Evolutionary conservation across 2,113 vertebrate genomes (phyloP).

Genomic region (Antechinus flavipes): DNA sequence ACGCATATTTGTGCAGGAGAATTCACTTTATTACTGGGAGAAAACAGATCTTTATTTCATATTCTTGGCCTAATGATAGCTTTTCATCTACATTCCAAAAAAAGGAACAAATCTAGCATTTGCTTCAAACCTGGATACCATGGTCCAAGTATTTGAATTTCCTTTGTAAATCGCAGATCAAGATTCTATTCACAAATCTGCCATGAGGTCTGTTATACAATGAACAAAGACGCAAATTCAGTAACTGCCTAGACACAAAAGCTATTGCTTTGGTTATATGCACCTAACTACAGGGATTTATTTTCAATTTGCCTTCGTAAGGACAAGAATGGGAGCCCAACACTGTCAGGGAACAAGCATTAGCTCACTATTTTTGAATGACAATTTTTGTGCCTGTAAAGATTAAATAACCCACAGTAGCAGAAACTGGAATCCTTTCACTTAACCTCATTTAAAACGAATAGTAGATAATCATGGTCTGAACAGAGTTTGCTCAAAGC

Average conservation of each 20-base stretch:
- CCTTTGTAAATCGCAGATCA: constrained; percentile 45
- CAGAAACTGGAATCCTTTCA: not conserved
- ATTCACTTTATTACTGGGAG: not conserved
- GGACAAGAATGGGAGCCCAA: constrained; percentile 32
- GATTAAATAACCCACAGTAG: constrained; percentile 43
- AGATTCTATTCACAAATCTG: constrained; percentile 48
- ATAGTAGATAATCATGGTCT: not conserved
- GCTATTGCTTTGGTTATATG: not conserved
- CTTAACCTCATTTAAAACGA: constrained; percentile 30
- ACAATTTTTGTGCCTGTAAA: constrained; percentile 58
- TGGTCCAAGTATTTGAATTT: constrained; percentile 26
- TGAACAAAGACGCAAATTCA: constrained; percentile 34
- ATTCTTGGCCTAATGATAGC: constrained; percentile 18
- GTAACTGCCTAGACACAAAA: constrained; percentile 16
- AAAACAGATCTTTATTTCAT: constrained; percentile 29
- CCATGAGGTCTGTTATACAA: constrained; percentile 53
- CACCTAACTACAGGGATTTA: constrained; percentile 13
- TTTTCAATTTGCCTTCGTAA: constrained; percentile 51
- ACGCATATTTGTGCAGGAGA: not conserved
- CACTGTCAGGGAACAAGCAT: constrained; percentile 15
- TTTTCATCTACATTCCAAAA: constrained; percentile 19
- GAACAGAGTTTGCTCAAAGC: not conserved
- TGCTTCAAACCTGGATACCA: constrained; percentile 18
- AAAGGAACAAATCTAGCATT: constrained; percentile 31
- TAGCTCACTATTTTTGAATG: constrained; percentile 47